phyloP scores from a whole-genome alignment of 2,797 vertebrate species.

The Lindbergichthys nudifrons region DNA sequence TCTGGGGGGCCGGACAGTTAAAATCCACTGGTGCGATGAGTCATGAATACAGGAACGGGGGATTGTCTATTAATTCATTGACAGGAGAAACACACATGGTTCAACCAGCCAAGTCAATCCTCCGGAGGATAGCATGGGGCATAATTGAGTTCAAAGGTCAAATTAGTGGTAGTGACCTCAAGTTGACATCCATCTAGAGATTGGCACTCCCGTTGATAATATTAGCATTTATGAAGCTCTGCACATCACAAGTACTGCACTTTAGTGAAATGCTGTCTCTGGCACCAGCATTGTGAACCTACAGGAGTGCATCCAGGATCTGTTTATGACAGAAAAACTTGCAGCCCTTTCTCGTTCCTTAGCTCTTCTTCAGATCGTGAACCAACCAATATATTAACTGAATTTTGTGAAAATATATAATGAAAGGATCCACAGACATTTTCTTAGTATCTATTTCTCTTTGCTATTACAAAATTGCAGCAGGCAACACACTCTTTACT shows the following conservation, averaged over 20 bases:
- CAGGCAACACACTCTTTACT: constrained; percentile 15
- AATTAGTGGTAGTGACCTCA: constrained; percentile 64
- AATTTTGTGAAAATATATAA: not conserved
- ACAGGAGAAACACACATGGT: constrained; percentile 42
- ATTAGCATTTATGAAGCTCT: constrained; percentile 33
- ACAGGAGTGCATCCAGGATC: not conserved
- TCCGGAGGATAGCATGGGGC: constrained; percentile 31
- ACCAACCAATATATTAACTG: not conserved
- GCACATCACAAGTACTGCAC: not conserved
- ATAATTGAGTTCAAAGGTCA: constrained; percentile 65
- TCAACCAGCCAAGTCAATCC: constrained; percentile 25
- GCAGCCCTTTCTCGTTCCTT: not conserved
- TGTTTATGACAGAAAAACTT: too few relatives aligned
- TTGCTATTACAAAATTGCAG: not conserved
- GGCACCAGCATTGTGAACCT: not conserved
- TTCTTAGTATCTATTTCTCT: too few relatives aligned
- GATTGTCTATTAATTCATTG: constrained; percentile 62
- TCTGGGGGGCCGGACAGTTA: constrained; percentile 38
- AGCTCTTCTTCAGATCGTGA: not conserved
- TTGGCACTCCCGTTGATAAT: constrained; percentile 48
- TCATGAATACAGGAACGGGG: constrained; percentile 44
- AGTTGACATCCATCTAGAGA: constrained; percentile 60
- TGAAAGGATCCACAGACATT: not conserved
- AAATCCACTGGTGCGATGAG: constrained; percentile 61
- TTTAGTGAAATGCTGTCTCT: constrained; percentile 23